These are phyloP conservation scores for Pseudochirops corinnae DNA, from an alignment of 2,797 vertebrate species.

Conservation along the genomic window DNA sequence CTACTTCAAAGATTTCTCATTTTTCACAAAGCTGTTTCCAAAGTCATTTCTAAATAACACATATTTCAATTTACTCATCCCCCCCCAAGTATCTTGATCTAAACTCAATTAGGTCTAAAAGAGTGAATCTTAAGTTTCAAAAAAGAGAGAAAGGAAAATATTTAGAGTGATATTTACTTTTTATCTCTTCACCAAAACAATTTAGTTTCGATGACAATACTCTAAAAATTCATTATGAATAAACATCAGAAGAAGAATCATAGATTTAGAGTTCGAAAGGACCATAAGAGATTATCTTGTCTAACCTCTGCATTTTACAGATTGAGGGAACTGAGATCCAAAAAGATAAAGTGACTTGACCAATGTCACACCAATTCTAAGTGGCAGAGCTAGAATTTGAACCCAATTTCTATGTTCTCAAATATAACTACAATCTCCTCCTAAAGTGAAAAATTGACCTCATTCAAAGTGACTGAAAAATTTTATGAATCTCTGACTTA, in stretches of 20 bases:
- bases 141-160: conserved; percentile 15
- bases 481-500: conserved; percentile 14
- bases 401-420: neutral
- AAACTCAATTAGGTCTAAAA: conserved; percentile 18
- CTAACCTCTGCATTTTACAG: neutral
- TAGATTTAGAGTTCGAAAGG: neutral
- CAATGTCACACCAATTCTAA: neutral
- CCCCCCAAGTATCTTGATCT: neutral
- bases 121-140: neutral
- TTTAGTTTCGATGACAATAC: neutral
- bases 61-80: conserved; percentile 34
- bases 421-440: neutral
- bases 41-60: conserved; percentile 31
- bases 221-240: neutral
- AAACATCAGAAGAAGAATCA: neutral
- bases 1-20: conserved; percentile 25
- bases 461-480: conserved; percentile 51
- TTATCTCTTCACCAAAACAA: neutral
- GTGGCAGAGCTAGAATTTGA: neutral
- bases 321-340: neutral
- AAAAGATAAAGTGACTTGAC: neutral
- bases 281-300: neutral
- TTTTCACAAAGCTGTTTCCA: conserved; percentile 11
- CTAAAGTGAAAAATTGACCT: conserved; percentile 29
- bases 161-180: neutral